Base-by-base conservation (phyloP, 2,797 vertebrate genomes). In the Nyctalus aviator region DNA sequence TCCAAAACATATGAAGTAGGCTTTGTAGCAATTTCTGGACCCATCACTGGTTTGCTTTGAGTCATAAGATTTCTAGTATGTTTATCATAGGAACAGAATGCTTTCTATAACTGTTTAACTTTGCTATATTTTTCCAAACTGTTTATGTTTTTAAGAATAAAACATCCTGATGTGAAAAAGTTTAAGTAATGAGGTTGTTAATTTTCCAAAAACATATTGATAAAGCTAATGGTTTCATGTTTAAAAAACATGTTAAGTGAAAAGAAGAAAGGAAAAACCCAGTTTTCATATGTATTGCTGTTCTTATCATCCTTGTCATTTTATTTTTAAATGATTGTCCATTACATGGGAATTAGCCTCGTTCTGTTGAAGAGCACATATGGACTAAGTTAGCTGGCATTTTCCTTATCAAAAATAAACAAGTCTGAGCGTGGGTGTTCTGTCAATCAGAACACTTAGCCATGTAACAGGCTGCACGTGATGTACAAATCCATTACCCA, bases 361-460 rank as follows among this genome's bases (percentile, higher is more conserved):
- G 95, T 96, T 96, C 96, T 94, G 95, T 91, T 97, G 97, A 97
- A 96, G 64, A 97, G 97, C 98, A 97, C 98, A 98, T 98, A 98
- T 98, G 98, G 98, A 97, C 97, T 84, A 96, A 97, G 96, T 98
- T 98, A 98, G 97, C 96, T 98, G 98, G 98, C 98, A 98, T 98
- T 98, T 98, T 98, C 97, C 97, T 98, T 98, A 98, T 98, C 98
- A 97, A 98, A 98, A 98, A 98, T 97, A 98, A 98, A 98, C 98
- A 98, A 98, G 97, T 97, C 97, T 98, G 98, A 96, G 97, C 96
- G 98, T 98, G 98, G 98, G 98, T 98, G 98, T 98, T 98, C 97
- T 98, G 98, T 98, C 98, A 98, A 98, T 98, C 98, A 98, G 98
- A 98, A 98, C 87, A 95, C 98, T 98, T 97, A 98, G 97, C 98